Evolutionary conservation across 2,113 vertebrate genomes (phyloP).

Genomic region (Bungarus multicinctus): DNA sequence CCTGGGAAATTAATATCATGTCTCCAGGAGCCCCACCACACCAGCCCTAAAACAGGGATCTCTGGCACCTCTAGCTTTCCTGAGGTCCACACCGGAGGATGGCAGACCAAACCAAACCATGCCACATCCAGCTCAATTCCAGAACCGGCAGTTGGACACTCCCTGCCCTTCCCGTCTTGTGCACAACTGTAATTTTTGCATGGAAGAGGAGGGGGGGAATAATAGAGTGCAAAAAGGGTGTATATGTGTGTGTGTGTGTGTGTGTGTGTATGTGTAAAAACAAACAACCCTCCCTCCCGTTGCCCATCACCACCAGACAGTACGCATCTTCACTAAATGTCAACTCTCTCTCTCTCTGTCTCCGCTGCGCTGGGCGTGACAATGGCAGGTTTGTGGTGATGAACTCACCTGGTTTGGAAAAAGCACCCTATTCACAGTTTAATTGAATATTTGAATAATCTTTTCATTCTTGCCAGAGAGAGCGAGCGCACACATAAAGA

Average conservation of each 20-base stretch:
- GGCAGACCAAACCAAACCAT: neutral
- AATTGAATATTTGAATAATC: constrained; percentile 99
- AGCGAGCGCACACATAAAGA: constrained; percentile 78
- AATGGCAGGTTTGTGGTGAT: constrained; percentile 71
- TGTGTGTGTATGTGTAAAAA: neutral
- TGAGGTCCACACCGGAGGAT: neutral
- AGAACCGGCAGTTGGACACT: neutral
- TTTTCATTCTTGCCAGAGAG: constrained; percentile 88
- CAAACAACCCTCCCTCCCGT: neutral
- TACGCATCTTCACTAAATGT: constrained; percentile 62
- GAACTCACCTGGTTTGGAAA: constrained; percentile 86
- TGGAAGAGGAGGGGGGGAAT: constrained; percentile 20
- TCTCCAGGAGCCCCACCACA: neutral
- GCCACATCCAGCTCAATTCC: neutral
- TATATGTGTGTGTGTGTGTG: too few relatives aligned
- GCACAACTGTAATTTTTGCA: constrained; percentile 50
- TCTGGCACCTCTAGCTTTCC: neutral
- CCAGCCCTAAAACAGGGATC: neutral
- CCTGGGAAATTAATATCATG: neutral
- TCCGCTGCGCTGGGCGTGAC: constrained; percentile 60
- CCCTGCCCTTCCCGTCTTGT: accelerated
- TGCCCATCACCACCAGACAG: constrained; percentile 14
- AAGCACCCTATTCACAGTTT: constrained; percentile 90
- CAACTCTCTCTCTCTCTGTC: constrained; percentile 42
- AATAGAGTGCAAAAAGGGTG: neutral